Evolutionary conservation across 2,888 invertebrate genomes (phyloP), one percentile per base, ranked within the genome.

Genomic region (Pseudococcus longispinus): DNA sequence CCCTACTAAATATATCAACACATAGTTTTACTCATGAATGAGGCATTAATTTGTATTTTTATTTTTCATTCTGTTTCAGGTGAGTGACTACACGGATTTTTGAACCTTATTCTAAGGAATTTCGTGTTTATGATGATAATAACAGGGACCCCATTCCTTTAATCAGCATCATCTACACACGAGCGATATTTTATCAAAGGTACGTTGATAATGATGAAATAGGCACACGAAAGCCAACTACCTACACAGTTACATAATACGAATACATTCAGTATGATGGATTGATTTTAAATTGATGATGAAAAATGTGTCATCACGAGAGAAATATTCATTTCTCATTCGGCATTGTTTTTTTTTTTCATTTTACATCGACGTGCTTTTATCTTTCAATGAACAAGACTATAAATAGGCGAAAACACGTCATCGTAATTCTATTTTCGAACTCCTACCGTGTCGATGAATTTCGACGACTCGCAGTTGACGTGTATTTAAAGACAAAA

Each of bases 261-360:
- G 4, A 32, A 32, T 32, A 74, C 29, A 42, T 42, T 9, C n/a
- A 4, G 5, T 13, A 26, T 80, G 77, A 80, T 80, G 1, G 77
- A 80, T 80, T 80, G 77, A 42, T 80, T 80, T 80, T 80, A 80
- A 80, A 80, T 80, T 80, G 42, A 80, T 80, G 42, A 80, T 70
- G 70, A 80, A 80, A 74, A 80, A 80, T 42, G 13, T 80, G 77
- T 80, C 42, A 42, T 80, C 42, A n/a, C 74, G 32, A 74, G 32
- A 8, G 15, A 74, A 32, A n/a, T 8, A 32, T 32, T 74, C 32
- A 74, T 74, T 74, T 74, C 74, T 74, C 74, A 74, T 74, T 60
- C 60, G 23, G 60, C 23, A 60, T 60, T 74, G 74, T 74, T 74
- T 74, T 32, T 74, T 74, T 74, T 74, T 74, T 29, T 70, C 32